A percentile compares a stretch with the other conserved stretches of the same genome.
phyloP scores from a whole-genome alignment of 2,113 vertebrate species.

The Progne subis region DNA sequence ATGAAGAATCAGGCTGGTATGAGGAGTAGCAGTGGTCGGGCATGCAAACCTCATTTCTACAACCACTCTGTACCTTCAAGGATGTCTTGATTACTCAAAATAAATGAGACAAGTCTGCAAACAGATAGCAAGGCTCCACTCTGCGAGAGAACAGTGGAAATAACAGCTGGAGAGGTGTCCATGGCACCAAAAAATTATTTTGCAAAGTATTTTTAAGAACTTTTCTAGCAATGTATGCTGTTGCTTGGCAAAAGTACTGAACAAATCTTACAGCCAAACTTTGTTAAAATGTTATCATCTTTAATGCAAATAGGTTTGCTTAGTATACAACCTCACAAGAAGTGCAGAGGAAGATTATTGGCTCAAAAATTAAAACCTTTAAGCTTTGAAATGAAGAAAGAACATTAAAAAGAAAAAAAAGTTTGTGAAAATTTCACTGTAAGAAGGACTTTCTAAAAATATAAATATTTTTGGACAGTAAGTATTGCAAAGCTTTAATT shows the following conservation, averaged over 20 bases:
- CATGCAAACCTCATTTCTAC: neutral
- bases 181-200: neutral
- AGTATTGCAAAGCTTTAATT: constrained; percentile 16
- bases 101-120: neutral
- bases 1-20: neutral
- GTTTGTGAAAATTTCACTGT: neutral
- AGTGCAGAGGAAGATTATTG: neutral
- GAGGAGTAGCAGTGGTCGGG: neutral
- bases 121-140: neutral
- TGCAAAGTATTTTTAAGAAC: neutral
- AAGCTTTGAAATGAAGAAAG: neutral
- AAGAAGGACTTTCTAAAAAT: neutral
- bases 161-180: neutral
- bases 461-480: neutral
- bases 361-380: neutral
- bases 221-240: neutral
- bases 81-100: neutral
- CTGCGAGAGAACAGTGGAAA: neutral
- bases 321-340: neutral
- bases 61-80: neutral
- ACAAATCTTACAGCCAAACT: neutral
- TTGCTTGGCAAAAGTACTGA: neutral
- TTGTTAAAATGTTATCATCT: constrained; percentile 1
- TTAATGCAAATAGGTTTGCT: constrained; percentile 15
- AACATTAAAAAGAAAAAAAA: neutral